A percentile compares a stretch with the other conserved stretches of the same genome.
phyloP scores from a whole-genome alignment of 2,113 vertebrate genomes.

The Colaptes auratus region DNA sequence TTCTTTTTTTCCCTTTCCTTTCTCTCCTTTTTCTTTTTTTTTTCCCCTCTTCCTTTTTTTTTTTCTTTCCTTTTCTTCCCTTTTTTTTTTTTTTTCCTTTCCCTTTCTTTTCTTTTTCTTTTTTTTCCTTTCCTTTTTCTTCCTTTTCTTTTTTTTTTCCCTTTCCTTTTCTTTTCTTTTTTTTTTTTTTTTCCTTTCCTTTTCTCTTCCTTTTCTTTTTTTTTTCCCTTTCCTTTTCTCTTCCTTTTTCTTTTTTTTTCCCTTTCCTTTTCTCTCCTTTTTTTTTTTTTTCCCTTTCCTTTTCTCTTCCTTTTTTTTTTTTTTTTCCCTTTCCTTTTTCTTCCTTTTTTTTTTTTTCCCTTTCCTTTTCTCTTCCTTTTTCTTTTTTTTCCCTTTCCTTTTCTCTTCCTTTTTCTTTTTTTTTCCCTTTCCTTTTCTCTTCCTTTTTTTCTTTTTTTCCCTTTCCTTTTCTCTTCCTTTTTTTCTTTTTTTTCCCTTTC shows the following conservation, averaged over 20 bases:
- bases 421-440: neutral
- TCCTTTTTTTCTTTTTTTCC: accelerated
- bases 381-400: too few relatives aligned
- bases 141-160: accelerated
- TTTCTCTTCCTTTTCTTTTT: accelerated
- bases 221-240: neutral
- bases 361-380: neutral
- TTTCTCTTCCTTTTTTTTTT: neutral
- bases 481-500: too few relatives aligned
- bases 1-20: too few relatives aligned
- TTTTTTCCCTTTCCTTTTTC: too few relatives aligned
- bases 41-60: too few relatives aligned
- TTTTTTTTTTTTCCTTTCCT: too few relatives aligned
- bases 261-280: accelerated
- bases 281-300: too few relatives aligned
- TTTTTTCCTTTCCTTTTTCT: accelerated
- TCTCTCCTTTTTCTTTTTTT: neutral
- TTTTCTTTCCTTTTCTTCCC: too few relatives aligned
- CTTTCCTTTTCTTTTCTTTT: neutral
- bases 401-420: accelerated
- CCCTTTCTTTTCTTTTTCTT: neutral
- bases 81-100: accelerated
- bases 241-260: accelerated
- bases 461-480: accelerated
- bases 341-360: accelerated